phyloP scores from a whole-genome alignment of 2,797 vertebrate genomes.

The Phaenicophaeus curvirostris region DNA sequence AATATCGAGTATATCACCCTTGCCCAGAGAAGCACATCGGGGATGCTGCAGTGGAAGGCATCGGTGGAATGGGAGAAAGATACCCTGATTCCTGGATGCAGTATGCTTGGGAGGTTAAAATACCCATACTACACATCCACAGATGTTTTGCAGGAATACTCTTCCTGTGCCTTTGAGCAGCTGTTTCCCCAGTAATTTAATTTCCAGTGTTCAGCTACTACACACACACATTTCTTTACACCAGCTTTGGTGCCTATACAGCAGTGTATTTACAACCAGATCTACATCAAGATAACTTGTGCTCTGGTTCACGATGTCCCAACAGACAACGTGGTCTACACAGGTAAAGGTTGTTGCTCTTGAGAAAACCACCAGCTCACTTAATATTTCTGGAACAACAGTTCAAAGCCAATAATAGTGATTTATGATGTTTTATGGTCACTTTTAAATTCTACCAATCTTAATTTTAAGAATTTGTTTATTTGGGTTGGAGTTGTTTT shows the following conservation, averaged over 20 bases:
- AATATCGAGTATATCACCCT: not conserved
- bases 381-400: not conserved
- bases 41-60: not conserved
- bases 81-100: not conserved
- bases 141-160: not conserved
- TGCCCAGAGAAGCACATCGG: not conserved
- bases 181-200: not conserved
- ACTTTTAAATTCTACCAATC: not conserved
- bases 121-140: not conserved
- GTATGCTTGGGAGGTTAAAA: not conserved
- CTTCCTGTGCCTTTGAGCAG: conserved; percentile 18
- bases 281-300: accelerated
- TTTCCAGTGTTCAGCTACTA: not conserved
- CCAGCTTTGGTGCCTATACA: not conserved
- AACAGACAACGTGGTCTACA: not conserved
- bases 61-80: not conserved
- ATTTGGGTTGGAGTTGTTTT: not conserved
- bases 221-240: accelerated
- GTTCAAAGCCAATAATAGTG: not conserved
- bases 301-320: accelerated
- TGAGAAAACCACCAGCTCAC: not conserved
- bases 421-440: not conserved
- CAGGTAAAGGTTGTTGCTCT: not conserved
- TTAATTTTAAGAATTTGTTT: not conserved
- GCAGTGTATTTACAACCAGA: not conserved